Base-by-base conservation (phyloP, 2,113 vertebrate genomes). In the Lepus timidus region DNA sequence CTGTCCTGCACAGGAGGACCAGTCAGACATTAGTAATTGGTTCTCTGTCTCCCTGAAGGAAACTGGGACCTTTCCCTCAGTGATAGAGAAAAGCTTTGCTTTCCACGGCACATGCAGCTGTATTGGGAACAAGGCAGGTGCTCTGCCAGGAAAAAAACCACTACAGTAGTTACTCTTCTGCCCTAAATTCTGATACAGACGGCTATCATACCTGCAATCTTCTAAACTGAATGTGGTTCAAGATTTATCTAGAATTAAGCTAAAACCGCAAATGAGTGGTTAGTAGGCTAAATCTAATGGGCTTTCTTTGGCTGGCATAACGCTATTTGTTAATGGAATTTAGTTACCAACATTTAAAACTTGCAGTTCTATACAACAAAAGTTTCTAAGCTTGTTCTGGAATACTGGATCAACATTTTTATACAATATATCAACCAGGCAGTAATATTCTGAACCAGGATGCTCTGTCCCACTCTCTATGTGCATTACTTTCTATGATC, bases 301-400 rank as follows among this genome's bases (percentile, higher is more conserved):
- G 29, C 65, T 79, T 91, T 70, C 3, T 51, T 75, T 70, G 51
- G 27, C 51, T 74, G 33, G 27, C 16, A 93, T 3, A 80, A 20
- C 51, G 44, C 22, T 90, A 75, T 44, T 36, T 90, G 20, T 36
- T 74, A 85, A 83, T 10, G 55, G 27, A 86, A 91, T 83, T 58
- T 52, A n/a, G 16, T 8, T 49, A 13, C 2, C 58, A 92, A 76
- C 1, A 75, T 75, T 91, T 68, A 91, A 87, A 93, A 76, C 9
- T 36, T 58, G 61, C 13, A 71, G 7, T 14, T 85, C 76, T 88
- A 49, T 2, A 31, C 70, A 92, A 76, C 79, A 25, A 70, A 84
- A 62, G 62, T 81, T 85, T 76, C 93, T 14, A 67, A 93, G 67
- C 9, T 84, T 96, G 39, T 55, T 84, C 14, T 85, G 11, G 85